Conservation (phyloP, 2,888 invertebrate species). For the Cryptops parisi region DNA sequence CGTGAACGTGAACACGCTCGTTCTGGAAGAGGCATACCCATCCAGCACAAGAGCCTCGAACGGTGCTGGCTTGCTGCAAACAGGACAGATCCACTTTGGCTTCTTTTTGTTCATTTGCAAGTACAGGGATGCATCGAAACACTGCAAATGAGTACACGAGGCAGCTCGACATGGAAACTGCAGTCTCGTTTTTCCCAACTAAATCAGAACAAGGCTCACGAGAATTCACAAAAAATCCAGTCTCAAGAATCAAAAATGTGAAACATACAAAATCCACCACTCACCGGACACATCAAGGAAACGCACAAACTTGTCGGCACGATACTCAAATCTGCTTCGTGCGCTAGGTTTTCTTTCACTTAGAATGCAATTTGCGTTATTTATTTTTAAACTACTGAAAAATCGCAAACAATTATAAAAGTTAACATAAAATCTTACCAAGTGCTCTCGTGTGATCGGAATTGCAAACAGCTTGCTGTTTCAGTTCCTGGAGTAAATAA, state of each 20-base stretch:
- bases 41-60: slow-evolving; percentile 89
- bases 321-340: slow-evolving; percentile 89
- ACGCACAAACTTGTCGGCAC: slow-evolving; percentile 88
- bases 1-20: too few species aligned
- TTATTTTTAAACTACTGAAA: too few species aligned
- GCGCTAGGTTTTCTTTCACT: slow-evolving; percentile 68
- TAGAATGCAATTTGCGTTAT: neutral
- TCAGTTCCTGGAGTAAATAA: slow-evolving; percentile 64
- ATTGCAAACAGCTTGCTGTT: slow-evolving; percentile 75
- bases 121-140: slow-evolving; percentile 90
- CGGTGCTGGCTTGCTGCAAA: slow-evolving; percentile 81
- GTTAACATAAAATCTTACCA: slow-evolving; percentile 46
- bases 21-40: slow-evolving; percentile 46
- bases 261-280: slow-evolving; percentile 32
- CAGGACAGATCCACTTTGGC: slow-evolving; percentile 96
- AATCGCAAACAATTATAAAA: too few species aligned
- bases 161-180: slow-evolving; percentile 67
- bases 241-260: neutral
- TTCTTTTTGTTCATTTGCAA: slow-evolving; percentile 98
- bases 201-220: slow-evolving; percentile 3
- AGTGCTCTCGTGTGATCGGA: slow-evolving; percentile 79
- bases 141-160: slow-evolving; percentile 91
- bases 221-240: neutral
- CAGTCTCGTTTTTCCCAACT: slow-evolving; percentile 49
- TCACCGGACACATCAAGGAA: slow-evolving; percentile 85